Evolutionary conservation across 2,113 vertebrate genomes (phyloP).

Genomic region (Sapajus apella): DNA sequence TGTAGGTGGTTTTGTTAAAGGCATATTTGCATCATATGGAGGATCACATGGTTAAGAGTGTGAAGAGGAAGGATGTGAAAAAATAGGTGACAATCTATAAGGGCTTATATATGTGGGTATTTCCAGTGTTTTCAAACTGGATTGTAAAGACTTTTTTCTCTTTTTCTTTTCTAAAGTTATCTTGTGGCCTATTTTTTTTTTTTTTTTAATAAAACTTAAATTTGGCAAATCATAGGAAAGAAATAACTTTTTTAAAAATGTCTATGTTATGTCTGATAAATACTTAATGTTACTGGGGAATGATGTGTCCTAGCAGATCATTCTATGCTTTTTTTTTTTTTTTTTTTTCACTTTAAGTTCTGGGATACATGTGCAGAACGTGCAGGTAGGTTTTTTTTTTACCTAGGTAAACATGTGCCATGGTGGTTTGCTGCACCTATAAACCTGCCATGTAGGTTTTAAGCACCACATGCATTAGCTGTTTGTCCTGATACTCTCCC

Average conservation of each 20-base stretch:
- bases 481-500: too few relatives aligned
- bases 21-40: not conserved
- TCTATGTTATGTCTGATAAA: not conserved
- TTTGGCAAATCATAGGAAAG: slow-evolving; percentile 31
- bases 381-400: too few relatives aligned
- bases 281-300: slow-evolving; percentile 21
- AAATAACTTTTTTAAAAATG: not conserved
- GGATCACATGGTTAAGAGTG: not conserved
- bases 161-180: slow-evolving; percentile 10
- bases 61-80: not conserved
- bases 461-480: too few relatives aligned
- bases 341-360: not conserved
- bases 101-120: not conserved
- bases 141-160: not conserved
- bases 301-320: not conserved
- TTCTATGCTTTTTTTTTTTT: not conserved
- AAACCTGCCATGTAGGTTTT: too few relatives aligned
- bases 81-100: not conserved
- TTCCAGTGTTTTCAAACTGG: not conserved
- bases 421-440: too few relatives aligned
- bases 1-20: slow-evolving; percentile 4
- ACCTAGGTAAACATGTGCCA: too few relatives aligned
- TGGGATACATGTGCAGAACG: too few relatives aligned
- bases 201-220: slow-evolving; percentile 4
- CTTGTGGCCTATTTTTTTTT: not conserved